Percentiles rank a stretch among this genome's conserved stretches.
These are phyloP conservation scores for Cheilosia pagana DNA, from an alignment of 2,888 invertebrate genomes.

Conservation along the genomic window DNA sequence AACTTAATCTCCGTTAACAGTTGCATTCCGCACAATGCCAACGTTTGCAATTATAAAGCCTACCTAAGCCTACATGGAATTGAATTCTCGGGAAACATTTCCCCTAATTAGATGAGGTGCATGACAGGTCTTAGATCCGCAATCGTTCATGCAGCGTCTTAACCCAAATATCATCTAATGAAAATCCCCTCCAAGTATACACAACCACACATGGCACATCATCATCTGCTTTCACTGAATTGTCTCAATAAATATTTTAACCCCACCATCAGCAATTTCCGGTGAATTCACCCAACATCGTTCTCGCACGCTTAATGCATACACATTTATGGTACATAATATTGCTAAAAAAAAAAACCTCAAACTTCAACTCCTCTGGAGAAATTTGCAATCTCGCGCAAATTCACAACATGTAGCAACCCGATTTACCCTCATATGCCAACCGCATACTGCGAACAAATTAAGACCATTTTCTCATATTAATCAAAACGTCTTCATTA, in stretches of 20 bases:
- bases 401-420: constrained; percentile 3
- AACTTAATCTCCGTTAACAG: no score
- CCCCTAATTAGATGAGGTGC: not conserved
- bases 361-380: not conserved
- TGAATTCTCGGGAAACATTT: not conserved
- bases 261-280: constrained; percentile 33
- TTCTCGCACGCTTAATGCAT: no score
- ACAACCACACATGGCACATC: constrained; percentile 1
- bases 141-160: not conserved
- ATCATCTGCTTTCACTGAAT: not conserved
- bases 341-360: not conserved
- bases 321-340: not conserved
- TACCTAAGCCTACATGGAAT: not conserved
- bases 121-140: not conserved
- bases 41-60: no score
- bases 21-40: no score
- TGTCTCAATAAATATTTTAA: constrained; percentile 30
- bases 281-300: constrained; percentile 8
- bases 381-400: constrained; percentile 11
- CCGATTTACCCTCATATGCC: not conserved
- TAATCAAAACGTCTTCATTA: constrained; percentile 61
- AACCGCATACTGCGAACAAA: constrained; percentile 5
- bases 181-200: constrained; percentile 3
- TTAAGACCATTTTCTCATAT: constrained; percentile 42
- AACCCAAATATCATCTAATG: constrained; percentile 17